These are phyloP conservation scores for Drosophila siamana DNA, from an alignment of 2,888 invertebrate species.

Conservation along the genomic window DNA sequence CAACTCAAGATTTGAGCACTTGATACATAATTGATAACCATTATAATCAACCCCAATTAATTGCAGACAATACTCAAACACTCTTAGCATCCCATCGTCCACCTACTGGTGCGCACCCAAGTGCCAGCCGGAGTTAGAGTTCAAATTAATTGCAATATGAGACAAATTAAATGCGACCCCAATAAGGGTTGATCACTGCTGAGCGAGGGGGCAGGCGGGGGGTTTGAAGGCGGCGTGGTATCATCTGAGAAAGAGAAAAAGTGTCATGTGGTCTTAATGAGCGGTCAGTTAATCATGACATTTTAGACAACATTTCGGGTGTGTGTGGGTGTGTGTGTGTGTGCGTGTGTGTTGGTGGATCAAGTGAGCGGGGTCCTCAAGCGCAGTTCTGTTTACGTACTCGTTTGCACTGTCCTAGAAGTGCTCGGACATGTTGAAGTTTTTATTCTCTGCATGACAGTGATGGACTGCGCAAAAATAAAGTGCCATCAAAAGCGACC, in stretches of 20 bases:
- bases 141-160: slow-evolving; percentile 80
- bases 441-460: neutral
- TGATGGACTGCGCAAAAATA: slow-evolving; percentile 14
- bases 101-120: neutral
- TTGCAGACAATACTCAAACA: slow-evolving; percentile 48
- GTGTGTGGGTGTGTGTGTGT: neutral
- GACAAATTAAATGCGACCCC: slow-evolving; percentile 76
- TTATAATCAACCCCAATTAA: slow-evolving; percentile 67
- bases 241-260: slow-evolving; percentile 26
- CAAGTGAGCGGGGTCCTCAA: too few relatives aligned
- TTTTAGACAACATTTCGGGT: slow-evolving; percentile 43
- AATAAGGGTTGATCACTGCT: slow-evolving; percentile 21
- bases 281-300: slow-evolving; percentile 79
- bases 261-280: slow-evolving; percentile 71
- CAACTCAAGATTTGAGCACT: slow-evolving; percentile 6
- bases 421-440: neutral
- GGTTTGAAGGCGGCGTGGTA: too few relatives aligned
- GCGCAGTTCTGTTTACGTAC: too few relatives aligned
- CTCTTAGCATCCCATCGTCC: slow-evolving; percentile 22
- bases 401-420: neutral
- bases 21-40: slow-evolving; percentile 38
- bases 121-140: slow-evolving; percentile 45
- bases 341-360: slow-evolving; percentile 4
- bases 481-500: neutral
- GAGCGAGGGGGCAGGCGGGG: too few relatives aligned